Conservation (phyloP, 35 echinoderm and acorn worm species). For the Apostichopus japonicus region DNA sequence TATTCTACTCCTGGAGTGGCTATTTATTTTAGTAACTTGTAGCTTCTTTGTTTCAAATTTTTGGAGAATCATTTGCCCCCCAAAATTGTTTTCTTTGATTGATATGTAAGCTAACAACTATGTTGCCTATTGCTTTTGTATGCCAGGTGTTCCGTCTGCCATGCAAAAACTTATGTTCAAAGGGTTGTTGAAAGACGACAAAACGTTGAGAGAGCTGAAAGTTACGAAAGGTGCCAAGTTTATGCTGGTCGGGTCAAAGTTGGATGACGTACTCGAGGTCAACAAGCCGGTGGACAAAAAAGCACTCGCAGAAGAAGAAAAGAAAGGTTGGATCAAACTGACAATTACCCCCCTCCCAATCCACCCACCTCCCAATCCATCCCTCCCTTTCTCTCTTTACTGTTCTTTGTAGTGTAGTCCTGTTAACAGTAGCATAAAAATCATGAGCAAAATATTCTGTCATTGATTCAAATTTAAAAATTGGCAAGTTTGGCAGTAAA, state of each 20-base stretch:
- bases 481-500: no score
- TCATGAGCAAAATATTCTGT: no score
- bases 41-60: no score
- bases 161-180: conserved; percentile 99
- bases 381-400: neutral
- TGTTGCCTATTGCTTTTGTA: neutral
- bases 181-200: conserved; percentile 97
- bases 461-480: no score
- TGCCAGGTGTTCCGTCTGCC: conserved; percentile 79
- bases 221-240: conserved; percentile 89
- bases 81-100: no score
- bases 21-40: no score
- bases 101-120: no score
- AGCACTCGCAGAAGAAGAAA: conserved; percentile 63
- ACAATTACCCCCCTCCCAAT: neutral
- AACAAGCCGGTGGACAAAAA: conserved; percentile 78
- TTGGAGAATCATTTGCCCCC: no score
- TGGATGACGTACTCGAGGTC: conserved; percentile 84
- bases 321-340: conserved; percentile 66
- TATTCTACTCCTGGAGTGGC: no score
- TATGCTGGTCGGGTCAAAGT: conserved; percentile 95
- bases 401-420: no score
- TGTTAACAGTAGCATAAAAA: no score
- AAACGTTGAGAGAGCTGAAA: conserved; percentile 90
- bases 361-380: neutral